These are phyloP conservation scores for Schrankia costaestrigalis DNA, from an alignment of 2,888 invertebrate genomes.

Conservation along the genomic window DNA sequence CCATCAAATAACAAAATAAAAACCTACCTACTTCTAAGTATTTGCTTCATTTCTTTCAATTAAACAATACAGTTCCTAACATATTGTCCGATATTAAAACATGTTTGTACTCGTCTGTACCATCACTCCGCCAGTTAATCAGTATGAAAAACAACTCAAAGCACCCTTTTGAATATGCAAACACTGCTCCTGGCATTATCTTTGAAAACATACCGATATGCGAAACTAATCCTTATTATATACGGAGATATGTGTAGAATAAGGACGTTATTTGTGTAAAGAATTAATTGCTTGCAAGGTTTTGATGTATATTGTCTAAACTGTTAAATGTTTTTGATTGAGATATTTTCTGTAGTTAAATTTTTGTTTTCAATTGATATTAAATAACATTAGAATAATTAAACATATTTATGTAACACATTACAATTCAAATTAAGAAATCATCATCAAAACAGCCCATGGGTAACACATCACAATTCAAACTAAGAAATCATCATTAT, in stretches of 20 bases:
- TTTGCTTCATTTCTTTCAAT: too few relatives aligned
- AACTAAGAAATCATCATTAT: too few relatives aligned
- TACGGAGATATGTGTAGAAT: slow-evolving; percentile 3
- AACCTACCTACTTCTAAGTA: too few relatives aligned
- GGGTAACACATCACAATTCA: too few relatives aligned
- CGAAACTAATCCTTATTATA: slow-evolving; percentile 19
- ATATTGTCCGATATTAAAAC: not conserved
- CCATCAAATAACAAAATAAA: too few relatives aligned
- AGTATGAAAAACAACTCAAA: slow-evolving; percentile 69
- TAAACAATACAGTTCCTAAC: not conserved
- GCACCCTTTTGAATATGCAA: slow-evolving; percentile 73
- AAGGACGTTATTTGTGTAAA: slow-evolving; percentile 11
- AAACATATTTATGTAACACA: too few relatives aligned
- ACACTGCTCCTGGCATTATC: slow-evolving; percentile 57
- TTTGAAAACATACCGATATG: slow-evolving; percentile 20
- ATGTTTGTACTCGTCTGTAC: slow-evolving; percentile 39
- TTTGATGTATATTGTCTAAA: slow-evolving; percentile 4
- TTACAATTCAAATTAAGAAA: too few relatives aligned
- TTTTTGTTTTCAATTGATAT: not conserved
- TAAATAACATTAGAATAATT: too few relatives aligned
- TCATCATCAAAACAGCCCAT: not conserved
- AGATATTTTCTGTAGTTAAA: slow-evolving; percentile 5
- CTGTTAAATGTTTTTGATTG: slow-evolving; percentile 10
- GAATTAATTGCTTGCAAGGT: not conserved
- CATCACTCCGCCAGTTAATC: slow-evolving; percentile 60